Evolutionary conservation across 2,113 vertebrate species (phyloP), one percentile per base, ranked within the genome.

Genomic region (Diglossa brunneiventris): DNA sequence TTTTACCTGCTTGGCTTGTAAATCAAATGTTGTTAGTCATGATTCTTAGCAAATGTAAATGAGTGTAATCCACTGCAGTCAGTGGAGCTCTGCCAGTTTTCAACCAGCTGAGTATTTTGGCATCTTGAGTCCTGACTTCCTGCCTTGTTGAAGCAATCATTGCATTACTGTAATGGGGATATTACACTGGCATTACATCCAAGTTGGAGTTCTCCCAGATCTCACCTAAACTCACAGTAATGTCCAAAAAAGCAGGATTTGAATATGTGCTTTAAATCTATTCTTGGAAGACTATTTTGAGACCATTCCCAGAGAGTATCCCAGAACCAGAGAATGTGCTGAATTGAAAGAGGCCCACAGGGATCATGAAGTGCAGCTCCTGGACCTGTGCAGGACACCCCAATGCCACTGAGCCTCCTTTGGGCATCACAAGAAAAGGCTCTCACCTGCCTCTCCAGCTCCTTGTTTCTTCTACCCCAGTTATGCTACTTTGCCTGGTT

Each of bases 71-170:
- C 69, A 91, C 44, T 59, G 59, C 87, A 83, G n/a, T 37, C 56
- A 82, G 83, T 66, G 70, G 49, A 92, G 37, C 28, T 58, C 49
- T 76, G 41, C 81, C 92, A 94, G 75, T 76, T 89, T 92, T 87
- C 66, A 87, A 92, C 24, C 44, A 95, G 89, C 31, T 91, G 87
- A 91, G 37, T 72, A 63, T 95, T 94, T 66, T 95, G 74, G 84
- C 84, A 75, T 82, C 77, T 68, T 81, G 20, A 89, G 53, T 84
- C 35, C 74, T 2, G 1, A 86, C 61, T 84, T 94, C 83, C 68
- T 67, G 37, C 49, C n/a, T 78, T 79, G 69, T 33, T 77, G 41
- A 94, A 81, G 6, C 41, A 89, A 84, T 56, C 31, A 82, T 17
- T 64, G 23, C 61, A 39, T 59, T 87, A 82, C 28, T 66, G 20